These are phyloP conservation scores for Selene dorsalis DNA, from an alignment of 2,797 vertebrate species.

Conservation along the genomic window DNA sequence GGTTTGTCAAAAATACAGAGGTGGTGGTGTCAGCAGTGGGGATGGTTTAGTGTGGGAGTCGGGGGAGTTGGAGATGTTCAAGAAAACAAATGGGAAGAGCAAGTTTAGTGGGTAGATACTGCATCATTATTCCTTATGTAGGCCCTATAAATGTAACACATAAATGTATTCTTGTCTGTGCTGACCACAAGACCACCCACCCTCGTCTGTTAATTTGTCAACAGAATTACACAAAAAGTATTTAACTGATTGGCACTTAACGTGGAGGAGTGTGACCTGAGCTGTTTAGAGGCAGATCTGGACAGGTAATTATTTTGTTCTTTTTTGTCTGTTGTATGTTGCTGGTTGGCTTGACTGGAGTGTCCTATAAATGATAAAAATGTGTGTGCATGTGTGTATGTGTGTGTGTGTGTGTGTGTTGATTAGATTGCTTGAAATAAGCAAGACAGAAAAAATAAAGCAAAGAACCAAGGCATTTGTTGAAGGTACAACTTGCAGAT, in stretches of 20 bases:
- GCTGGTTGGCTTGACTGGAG: too few relatives aligned
- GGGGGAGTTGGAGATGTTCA: constrained; percentile 10
- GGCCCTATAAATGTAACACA: neutral
- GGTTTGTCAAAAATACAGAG: constrained; percentile 3
- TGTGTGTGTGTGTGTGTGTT: too few relatives aligned
- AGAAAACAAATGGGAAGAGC: neutral
- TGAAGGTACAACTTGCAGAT: neutral
- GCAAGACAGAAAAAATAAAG: neutral
- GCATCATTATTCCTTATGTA: too few relatives aligned
- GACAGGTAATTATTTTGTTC: too few relatives aligned
- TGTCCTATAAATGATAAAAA: too few relatives aligned
- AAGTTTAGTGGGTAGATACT: neutral
- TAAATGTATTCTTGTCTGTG: neutral
- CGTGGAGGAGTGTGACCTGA: too few relatives aligned
- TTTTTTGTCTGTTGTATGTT: too few relatives aligned
- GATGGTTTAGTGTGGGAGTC: constrained; percentile 5
- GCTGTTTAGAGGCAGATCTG: too few relatives aligned
- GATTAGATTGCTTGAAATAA: neutral
- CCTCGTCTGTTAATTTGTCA: too few relatives aligned
- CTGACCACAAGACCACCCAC: neutral
- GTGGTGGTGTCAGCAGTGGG: neutral
- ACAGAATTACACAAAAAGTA: too few relatives aligned
- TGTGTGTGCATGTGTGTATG: too few relatives aligned
- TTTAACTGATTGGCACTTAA: too few relatives aligned
- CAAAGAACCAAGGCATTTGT: neutral